These are phyloP conservation scores for Cotesia chilonis DNA, from an alignment of 1,140 invertebrate species.

Conservation along the genomic window DNA sequence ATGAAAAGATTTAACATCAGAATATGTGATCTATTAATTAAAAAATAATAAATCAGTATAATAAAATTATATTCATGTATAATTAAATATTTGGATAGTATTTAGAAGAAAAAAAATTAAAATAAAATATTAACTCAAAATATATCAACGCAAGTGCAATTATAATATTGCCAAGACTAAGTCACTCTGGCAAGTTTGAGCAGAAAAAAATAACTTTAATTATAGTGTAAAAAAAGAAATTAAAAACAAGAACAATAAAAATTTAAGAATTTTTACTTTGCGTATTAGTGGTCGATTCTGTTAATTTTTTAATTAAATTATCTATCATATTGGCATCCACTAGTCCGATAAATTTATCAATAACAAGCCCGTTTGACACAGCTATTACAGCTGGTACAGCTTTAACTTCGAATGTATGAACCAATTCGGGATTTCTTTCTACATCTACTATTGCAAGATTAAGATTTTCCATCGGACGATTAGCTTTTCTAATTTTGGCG, in stretches of 20 bases:
- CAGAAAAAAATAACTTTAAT: conserved; percentile 12
- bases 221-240: conserved; percentile 4
- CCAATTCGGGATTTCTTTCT: conserved; percentile 85
- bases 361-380: conserved; percentile 85
- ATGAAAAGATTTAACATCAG: background rate
- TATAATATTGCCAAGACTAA: background rate
- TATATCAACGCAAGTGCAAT: background rate
- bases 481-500: conserved; percentile 86
- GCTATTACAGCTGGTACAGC: conserved; percentile 92
- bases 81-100: too few relatives aligned
- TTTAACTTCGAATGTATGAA: conserved; percentile 84
- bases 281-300: conserved; percentile 40
- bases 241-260: conserved; percentile 2
- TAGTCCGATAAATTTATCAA: conserved; percentile 92
- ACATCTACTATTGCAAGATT: conserved; percentile 93
- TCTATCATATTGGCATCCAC: conserved; percentile 86
- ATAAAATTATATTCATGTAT: too few relatives aligned
- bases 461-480: conserved; percentile 79
- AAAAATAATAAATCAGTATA: too few relatives aligned
- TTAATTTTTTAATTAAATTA: conserved; percentile 81
- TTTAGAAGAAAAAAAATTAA: too few relatives aligned
- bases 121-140: background rate
- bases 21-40: background rate
- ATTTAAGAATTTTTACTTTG: conserved; percentile 38
- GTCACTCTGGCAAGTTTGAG: conserved; percentile 19